A percentile compares a stretch with the other conserved stretches of the same genome.
phyloP scores from a whole-genome alignment of 1,140 invertebrate species.

The Philotrypesis tridentata region DNA sequence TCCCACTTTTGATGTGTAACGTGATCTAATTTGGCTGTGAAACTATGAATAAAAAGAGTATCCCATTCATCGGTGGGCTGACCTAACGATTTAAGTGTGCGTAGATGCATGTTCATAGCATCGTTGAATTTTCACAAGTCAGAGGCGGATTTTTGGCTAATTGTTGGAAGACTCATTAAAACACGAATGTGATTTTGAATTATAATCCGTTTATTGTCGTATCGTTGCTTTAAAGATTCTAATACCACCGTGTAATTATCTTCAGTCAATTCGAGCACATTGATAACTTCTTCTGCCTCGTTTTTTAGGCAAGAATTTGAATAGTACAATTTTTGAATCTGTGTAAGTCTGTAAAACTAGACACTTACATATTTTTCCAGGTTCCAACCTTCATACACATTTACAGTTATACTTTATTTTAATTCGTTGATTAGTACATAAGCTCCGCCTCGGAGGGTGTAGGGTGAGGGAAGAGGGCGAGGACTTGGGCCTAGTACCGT shows the following conservation, averaged over 20 bases:
- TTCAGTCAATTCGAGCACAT: not conserved
- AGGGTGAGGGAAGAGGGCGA: no score
- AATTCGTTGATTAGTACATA: no score
- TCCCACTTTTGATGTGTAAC: slow-evolving; percentile 60
- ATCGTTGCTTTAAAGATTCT: no score
- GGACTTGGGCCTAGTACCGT: no score
- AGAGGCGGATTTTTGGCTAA: slow-evolving; percentile 53
- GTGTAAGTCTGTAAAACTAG: no score
- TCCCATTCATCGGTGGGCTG: slow-evolving; percentile 60
- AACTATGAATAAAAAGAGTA: slow-evolving; percentile 57
- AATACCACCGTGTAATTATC: no score
- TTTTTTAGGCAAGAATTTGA: not conserved
- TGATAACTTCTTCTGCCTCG: not conserved
- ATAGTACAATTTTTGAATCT: not conserved
- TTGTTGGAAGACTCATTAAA: slow-evolving; percentile 33
- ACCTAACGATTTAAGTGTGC: slow-evolving; percentile 57
- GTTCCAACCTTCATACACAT: no score
- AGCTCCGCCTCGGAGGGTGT: no score
- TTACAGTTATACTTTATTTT: no score
- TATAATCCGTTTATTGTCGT: no score
- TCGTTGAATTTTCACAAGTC: slow-evolving; percentile 62
- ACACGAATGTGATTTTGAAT: no score
- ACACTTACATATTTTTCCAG: no score
- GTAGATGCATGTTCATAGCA: slow-evolving; percentile 58
- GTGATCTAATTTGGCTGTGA: slow-evolving; percentile 58